Base-by-base conservation (phyloP, 2,113 vertebrate genomes). In the Cinclus cinclus region DNA sequence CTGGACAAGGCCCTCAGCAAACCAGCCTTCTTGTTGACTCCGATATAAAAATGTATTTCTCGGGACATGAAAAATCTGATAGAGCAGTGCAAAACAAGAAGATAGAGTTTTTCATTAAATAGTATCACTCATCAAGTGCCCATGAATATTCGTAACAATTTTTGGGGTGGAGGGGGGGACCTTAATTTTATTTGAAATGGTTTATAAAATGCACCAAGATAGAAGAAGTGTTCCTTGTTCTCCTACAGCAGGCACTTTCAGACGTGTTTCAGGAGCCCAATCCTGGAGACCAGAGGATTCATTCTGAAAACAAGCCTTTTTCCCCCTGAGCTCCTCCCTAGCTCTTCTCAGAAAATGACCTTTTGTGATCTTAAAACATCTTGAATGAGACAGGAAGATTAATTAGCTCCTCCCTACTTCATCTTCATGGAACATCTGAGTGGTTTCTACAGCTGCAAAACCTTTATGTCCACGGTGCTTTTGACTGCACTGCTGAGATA, bases 351-450 rank as follows among this genome's bases (percentile, higher is more conserved):
- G 70, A 92, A 89, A 94, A 89, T 75, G 20, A 84, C 84, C 58
- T 65, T 69, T 56, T 60, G 77, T 92, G 74, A 84, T 87, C 69
- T 79, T 87, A 94, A 74, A 58, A 42, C 50, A 62, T 76, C 74
- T 87, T 62, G 65, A 95, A 95, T 81, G 53, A 15, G 65, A 84
- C 76, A 94, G 80, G 59, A 95, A 64, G 65, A 94, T 95, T 94
- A 91, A 93, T 89, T 82, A 71, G 44, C 63, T 91, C 58, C 69
- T 71, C 81, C 62, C 58, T 64, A 46, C 49, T 87, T 84, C 89
- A 92, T 71, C 83, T 75, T 94, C 69, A 52, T 4, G 6, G 44
- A 80, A 91, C 56, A 94, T 73, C 69, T n/a, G 50, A 91, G 87
- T 90, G 79, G 70, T 69, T 91, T 75, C 83, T 42, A 49, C 44